Percentiles rank a stretch among this genome's conserved stretches.
phyloP scores from a whole-genome alignment of 2,888 invertebrate species.

The Megastigmus dorsalis region DNA sequence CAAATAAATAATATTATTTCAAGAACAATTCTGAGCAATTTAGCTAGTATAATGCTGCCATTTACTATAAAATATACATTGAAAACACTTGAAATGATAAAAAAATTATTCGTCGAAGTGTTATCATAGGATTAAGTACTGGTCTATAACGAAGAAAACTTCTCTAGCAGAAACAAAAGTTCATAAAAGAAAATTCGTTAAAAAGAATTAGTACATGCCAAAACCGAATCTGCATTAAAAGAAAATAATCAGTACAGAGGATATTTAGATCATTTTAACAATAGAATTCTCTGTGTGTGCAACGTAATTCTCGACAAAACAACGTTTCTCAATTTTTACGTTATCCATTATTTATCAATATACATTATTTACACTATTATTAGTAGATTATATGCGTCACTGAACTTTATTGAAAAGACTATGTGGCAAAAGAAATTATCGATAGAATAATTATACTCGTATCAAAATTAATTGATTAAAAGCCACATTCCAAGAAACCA shows the following conservation, averaged over 20 bases:
- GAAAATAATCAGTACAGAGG: background rate
- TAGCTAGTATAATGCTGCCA: too few species aligned
- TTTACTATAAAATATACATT: too few species aligned
- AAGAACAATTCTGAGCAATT: too few species aligned
- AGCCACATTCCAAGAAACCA: conserved; percentile 38
- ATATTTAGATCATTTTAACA: background rate
- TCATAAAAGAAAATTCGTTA: conserved; percentile 1
- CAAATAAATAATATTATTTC: too few species aligned
- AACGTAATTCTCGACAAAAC: too few species aligned
- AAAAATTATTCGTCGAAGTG: conserved; percentile 10
- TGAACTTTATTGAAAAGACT: background rate
- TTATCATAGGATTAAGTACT: background rate
- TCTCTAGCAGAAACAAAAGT: conserved; percentile 4
- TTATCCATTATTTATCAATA: conserved; percentile 1
- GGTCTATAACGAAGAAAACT: background rate
- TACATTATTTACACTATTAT: conserved; percentile 22
- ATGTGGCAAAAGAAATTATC: conserved; percentile 5
- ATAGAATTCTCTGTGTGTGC: too few species aligned
- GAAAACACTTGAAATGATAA: too few species aligned
- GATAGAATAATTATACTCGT: background rate
- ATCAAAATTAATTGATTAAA: conserved; percentile 19
- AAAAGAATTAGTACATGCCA: conserved; percentile 24
- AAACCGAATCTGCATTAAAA: conserved; percentile 40
- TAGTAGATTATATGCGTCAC: background rate
- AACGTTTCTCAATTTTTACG: background rate